Percentiles rank a stretch among this genome's conserved stretches.
These are phyloP conservation scores for Drosophila tripunctata DNA, from an alignment of 2,888 invertebrate genomes.

Conservation along the genomic window DNA sequence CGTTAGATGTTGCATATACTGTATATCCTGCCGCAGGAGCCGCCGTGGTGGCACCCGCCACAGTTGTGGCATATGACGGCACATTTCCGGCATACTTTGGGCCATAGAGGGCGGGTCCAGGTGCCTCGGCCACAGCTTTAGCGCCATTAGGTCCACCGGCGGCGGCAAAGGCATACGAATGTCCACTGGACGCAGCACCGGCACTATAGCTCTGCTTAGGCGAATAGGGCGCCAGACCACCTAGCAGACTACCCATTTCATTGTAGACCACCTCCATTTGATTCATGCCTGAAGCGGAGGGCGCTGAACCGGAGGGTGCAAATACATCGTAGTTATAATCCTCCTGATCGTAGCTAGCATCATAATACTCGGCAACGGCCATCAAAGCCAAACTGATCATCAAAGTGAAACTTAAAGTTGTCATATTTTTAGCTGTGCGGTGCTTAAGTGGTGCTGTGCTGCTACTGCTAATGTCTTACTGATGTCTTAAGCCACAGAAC, in stretches of 20 bases:
- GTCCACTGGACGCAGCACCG: neutral
- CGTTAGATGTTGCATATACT: neutral
- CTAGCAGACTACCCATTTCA: neutral
- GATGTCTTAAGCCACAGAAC: conserved; percentile 13
- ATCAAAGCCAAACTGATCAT: conserved; percentile 31
- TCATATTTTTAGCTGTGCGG: conserved; percentile 27
- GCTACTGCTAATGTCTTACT: conserved; percentile 22
- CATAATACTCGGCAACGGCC: conserved; percentile 38
- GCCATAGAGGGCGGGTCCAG: conserved; percentile 2
- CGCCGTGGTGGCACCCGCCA: neutral
- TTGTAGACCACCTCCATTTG: conserved; percentile 20
- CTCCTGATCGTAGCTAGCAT: conserved; percentile 23
- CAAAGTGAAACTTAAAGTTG: conserved; percentile 21
- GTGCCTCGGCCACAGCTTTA: conserved; percentile 14
- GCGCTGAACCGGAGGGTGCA: neutral
- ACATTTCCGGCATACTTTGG: neutral
- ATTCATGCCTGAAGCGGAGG: neutral
- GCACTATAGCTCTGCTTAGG: neutral
- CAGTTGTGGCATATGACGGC: neutral
- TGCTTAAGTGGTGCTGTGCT: conserved; percentile 1
- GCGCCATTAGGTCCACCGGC: conserved; percentile 27
- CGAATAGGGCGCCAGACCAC: no score
- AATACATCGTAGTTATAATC: neutral
- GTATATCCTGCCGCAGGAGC: neutral
- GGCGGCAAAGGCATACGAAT: conserved; percentile 35